These are phyloP conservation scores for Cathartes aura DNA, from an alignment of 2,113 vertebrate species.

Conservation along the genomic window DNA sequence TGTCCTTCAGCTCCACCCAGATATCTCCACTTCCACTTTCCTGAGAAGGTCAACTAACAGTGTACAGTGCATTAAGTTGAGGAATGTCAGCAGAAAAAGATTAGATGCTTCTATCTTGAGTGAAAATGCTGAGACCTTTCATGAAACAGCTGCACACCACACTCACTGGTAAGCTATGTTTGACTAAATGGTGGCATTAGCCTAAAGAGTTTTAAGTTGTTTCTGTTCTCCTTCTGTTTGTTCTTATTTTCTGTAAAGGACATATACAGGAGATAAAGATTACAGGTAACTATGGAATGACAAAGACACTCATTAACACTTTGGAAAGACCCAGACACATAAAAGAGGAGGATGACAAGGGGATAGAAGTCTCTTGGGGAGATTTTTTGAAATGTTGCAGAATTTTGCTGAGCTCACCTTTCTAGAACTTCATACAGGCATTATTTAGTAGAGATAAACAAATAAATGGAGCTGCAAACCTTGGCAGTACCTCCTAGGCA, in stretches of 20 bases:
- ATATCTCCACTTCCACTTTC: background rate
- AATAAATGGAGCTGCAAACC: background rate
- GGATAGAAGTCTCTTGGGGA: background rate
- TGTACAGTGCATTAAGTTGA: background rate
- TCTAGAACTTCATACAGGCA: background rate
- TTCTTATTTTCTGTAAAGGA: background rate
- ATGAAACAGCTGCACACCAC: background rate
- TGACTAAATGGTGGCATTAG: background rate
- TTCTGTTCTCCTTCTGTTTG: background rate
- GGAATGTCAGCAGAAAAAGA: background rate
- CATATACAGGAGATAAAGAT: background rate
- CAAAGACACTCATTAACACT: background rate
- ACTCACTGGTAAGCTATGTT: background rate
- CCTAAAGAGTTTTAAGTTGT: background rate
- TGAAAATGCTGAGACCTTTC: background rate
- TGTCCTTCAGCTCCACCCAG: background rate
- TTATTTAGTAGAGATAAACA: background rate
- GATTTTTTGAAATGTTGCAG: background rate
- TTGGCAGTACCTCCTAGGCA: background rate
- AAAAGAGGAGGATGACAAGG: background rate
- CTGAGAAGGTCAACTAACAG: background rate
- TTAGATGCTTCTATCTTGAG: background rate
- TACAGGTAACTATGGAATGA: background rate
- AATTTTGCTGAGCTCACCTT: background rate
- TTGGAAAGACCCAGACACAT: background rate